Conservation (phyloP, 2,797 vertebrate genomes). For the Spondyliosoma cantharus region DNA sequence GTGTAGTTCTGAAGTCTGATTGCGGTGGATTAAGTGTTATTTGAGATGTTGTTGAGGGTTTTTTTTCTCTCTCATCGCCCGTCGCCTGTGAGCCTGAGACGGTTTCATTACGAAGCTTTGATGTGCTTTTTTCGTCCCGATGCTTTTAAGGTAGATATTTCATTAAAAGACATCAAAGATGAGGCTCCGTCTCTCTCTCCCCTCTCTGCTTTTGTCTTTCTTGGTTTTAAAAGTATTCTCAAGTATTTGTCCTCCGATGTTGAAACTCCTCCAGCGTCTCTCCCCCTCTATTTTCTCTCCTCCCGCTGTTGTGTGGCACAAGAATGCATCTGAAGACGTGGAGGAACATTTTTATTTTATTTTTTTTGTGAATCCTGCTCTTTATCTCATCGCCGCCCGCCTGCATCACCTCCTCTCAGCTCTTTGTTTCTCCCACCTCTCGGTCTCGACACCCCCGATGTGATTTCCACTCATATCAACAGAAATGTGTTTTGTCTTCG, state of each 20-base stretch:
- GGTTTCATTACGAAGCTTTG: conserved; percentile 57
- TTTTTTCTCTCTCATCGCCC: neutral
- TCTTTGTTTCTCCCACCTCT: conserved; percentile 21
- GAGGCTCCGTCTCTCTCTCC: conserved; percentile 4
- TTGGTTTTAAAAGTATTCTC: neutral
- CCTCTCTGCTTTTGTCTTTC: conserved; percentile 31
- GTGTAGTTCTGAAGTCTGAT: neutral
- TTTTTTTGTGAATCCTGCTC: neutral
- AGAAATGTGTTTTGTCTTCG: conserved; percentile 37
- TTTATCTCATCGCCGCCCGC: neutral
- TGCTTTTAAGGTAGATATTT: conserved; percentile 56
- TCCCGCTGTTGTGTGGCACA: neutral
- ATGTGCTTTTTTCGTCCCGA: conserved; percentile 36
- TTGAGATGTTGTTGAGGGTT: conserved; percentile 25
- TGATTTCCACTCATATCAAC: conserved; percentile 40
- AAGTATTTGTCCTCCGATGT: conserved; percentile 21
- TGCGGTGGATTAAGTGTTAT: conserved; percentile 31
- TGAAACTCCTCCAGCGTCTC: neutral
- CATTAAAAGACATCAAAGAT: conserved; percentile 57
- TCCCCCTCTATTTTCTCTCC: neutral
- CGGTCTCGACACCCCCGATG: conserved; percentile 24
- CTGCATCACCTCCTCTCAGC: neutral
- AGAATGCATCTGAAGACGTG: neutral
- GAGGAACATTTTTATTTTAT: conserved; percentile 3
- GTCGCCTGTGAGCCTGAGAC: neutral